Evolutionary conservation across 2,888 invertebrate species (phyloP), one percentile per base, ranked within the genome.

Genomic region (Lepidonotus clava): DNA sequence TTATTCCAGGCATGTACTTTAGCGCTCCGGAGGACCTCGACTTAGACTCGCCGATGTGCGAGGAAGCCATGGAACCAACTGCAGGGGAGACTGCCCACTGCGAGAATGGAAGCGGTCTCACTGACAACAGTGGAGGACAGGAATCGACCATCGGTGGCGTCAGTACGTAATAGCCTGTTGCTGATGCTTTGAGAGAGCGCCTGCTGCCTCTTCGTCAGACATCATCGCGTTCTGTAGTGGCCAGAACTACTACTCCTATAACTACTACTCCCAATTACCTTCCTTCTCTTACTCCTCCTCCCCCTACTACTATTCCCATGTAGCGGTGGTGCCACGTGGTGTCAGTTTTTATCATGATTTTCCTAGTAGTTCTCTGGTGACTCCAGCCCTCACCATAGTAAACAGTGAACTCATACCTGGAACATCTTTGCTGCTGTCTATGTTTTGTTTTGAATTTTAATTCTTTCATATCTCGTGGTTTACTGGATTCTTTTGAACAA

Each of bases 1-100:
- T 80, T 24, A 41, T 86, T 86, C 21, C 86, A 88, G 88, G 88
- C 76, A 88, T 76, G 84, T 88, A 88, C 86, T 88, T 84, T 85
- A 88, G 88, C 83, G 88, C 88, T 4, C 41, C 87, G 2, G 88
- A 88, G 66, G 88, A 88, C 46, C 61, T 87, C 24, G 88, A 88
- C 38, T n/a, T 32, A 14, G 87, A 87, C 28, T 80, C 80, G 28
- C 46, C 80, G 28, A 24, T 51, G 28, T 41, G 41, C 8, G 80
- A 80, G 18, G 66, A 66, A 46, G 71, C 34, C 40, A 40, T 18
- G 34, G 80, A 80, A 24, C 41, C 21, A 24, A 80, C 46, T 34
- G 80, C 41, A 6, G 51, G 28, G 41, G 80, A 80, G 46, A 14
- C 41, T 8, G 40, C 36, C 40, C 76, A 11, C 38, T 24, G 28